A percentile compares a stretch with the other conserved stretches of the same genome.
phyloP scores from a whole-genome alignment of 2,888 invertebrate genomes.

The Harpalus rufipes region DNA sequence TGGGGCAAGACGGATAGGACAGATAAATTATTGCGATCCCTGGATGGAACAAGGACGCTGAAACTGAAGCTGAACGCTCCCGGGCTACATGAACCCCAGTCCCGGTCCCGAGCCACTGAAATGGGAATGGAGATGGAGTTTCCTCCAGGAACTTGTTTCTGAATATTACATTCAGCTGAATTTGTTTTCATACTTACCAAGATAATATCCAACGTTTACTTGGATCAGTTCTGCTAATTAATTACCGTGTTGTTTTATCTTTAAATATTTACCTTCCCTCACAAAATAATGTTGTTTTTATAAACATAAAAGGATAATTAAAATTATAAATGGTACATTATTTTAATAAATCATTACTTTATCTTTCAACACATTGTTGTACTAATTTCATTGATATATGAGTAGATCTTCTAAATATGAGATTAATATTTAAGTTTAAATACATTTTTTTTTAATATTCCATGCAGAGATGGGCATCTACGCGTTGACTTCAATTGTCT shows the following conservation, averaged over 20 bases:
- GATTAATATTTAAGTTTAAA: too few species aligned
- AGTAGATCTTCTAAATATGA: too few species aligned
- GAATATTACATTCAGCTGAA: slow-evolving; percentile 33
- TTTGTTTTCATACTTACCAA: slow-evolving; percentile 37
- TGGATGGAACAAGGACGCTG: slow-evolving; percentile 24
- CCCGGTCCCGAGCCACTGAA: not conserved
- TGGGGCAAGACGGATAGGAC: slow-evolving; percentile 30
- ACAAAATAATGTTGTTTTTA: not conserved
- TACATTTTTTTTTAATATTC: too few species aligned
- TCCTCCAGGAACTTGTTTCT: slow-evolving; percentile 7
- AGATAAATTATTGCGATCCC: slow-evolving; percentile 56
- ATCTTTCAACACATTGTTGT: too few species aligned
- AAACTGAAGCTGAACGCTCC: slow-evolving; percentile 19
- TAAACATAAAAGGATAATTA: not conserved
- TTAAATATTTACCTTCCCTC: not conserved
- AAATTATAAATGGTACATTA: too few species aligned
- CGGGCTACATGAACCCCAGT: slow-evolving; percentile 19
- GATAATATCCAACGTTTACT: not conserved
- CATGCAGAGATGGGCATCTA: too few species aligned
- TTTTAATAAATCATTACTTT: too few species aligned
- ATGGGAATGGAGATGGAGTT: not conserved
- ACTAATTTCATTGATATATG: too few species aligned
- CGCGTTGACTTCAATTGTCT: too few species aligned
- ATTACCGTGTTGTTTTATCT: not conserved
- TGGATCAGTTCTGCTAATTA: not conserved